Base-by-base conservation (phyloP, 2,888 invertebrate species). In the Bedellia somnulentella region DNA sequence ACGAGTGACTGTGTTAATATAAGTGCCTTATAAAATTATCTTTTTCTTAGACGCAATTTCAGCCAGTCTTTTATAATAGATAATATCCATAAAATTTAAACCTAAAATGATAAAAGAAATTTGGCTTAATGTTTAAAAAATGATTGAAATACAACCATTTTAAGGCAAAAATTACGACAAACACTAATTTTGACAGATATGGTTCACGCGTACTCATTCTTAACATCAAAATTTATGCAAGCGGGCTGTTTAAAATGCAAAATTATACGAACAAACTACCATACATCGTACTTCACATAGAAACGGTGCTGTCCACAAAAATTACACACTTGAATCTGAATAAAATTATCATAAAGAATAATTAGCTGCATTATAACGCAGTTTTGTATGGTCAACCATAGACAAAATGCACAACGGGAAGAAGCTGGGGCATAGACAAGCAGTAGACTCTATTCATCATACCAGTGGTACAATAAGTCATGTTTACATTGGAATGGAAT, bases 401-500 rank as follows among this genome's bases (percentile, higher is more conserved):
- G 35, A 32, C 27, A 46, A 45, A 48, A n/a, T 22, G 47, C 44
- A 35, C 40, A 42, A 25, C n/a, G 18, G n/a, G n/a, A n/a, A n/a
- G n/a, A n/a, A n/a, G n/a, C n/a, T n/a, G 23, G 16, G 22, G 23
- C 50, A 55, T 63, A 62, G 61, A 61, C 34, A 33, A 30, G 31
- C 35, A 35, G 46, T 26, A 27, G 27, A 34, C 29, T 32, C 31
- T 35, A 29, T 29, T 29, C 29, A 30, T 24, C 43, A 40, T 40
- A 33, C 27, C 22, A 15, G 6, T 6, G 21, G 34, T 34, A 57
- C 68, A 70, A 70, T 57, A 47, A 43, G 38, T 44, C 45, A 46
- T 75, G 73, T 75, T 73, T 73, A 75, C 71, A 66, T 71, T 68
- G 59, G 49, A 44, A 41, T 49, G 49, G 73, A 71, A 73, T 73